Percentiles rank a stretch among this genome's conserved stretches.
Evolutionary conservation across 2,888 invertebrate genomes (phyloP).

Genomic region (Drosophila rellima): DNA sequence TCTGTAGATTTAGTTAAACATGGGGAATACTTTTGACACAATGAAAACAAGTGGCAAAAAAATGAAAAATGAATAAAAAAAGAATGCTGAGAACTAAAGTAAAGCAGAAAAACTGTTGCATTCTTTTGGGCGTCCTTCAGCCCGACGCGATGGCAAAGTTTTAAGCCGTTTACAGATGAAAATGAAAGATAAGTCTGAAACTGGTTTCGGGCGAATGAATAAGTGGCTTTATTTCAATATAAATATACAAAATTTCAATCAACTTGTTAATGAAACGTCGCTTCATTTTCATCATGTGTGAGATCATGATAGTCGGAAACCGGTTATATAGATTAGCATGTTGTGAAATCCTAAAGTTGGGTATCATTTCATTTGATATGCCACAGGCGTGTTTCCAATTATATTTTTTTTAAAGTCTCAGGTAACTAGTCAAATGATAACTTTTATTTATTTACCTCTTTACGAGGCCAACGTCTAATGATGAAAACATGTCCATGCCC

Average conservation of each 20-base stretch:
- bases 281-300: slow-evolving; percentile 7
- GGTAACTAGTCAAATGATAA: too few species aligned
- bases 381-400: neutral
- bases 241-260: slow-evolving; percentile 57
- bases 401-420: neutral
- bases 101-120: slow-evolving; percentile 61
- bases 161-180: slow-evolving; percentile 36
- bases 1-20: slow-evolving; percentile 14
- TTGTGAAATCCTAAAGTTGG: neutral
- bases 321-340: slow-evolving; percentile 30
- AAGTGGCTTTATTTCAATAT: slow-evolving; percentile 32
- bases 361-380: neutral
- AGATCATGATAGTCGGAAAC: slow-evolving; percentile 38
- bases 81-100: neutral
- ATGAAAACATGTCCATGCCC: too few species aligned
- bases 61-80: neutral
- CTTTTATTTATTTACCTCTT: too few species aligned
- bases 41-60: slow-evolving; percentile 38
- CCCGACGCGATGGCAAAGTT: neutral
- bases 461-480: too few species aligned
- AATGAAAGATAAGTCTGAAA: slow-evolving; percentile 44
- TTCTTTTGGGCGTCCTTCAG: slow-evolving; percentile 29
- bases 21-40: slow-evolving; percentile 46
- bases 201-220: slow-evolving; percentile 49
- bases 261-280: slow-evolving; percentile 59